Evolutionary conservation across 2,113 vertebrate species (phyloP).

Genomic region (Psittacara wagleri): DNA sequence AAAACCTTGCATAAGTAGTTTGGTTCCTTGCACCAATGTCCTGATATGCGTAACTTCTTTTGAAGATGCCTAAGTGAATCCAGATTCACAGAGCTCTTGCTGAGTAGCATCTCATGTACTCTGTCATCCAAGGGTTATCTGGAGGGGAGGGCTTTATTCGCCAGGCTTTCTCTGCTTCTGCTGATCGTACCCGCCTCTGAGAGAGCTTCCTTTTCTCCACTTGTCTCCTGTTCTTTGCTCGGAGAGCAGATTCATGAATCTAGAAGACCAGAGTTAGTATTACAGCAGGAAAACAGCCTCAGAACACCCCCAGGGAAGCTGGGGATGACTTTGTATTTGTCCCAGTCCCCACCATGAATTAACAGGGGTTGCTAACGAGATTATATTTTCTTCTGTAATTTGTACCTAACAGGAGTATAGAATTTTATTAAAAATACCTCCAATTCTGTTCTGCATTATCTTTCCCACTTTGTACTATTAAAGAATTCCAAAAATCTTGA

Average conservation of each 20-base stretch:
- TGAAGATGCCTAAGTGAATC: background rate
- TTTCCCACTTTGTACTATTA: background rate
- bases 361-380: background rate
- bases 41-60: constrained; percentile 5
- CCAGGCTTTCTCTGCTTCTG: constrained; percentile 70
- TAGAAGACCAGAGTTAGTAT: constrained; percentile 51
- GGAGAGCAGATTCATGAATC: constrained; percentile 91
- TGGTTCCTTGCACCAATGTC: constrained; percentile 58
- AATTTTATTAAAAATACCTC: background rate
- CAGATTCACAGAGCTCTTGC: constrained; percentile 78
- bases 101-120: constrained; percentile 96
- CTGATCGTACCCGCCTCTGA: constrained; percentile 80
- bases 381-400: background rate
- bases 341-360: background rate
- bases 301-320: background rate
- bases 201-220: constrained; percentile 83
- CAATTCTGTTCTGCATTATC: background rate
- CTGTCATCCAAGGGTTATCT: constrained; percentile 92
- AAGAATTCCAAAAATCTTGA: background rate
- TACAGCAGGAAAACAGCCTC: background rate
- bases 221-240: constrained; percentile 89
- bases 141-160: constrained; percentile 67
- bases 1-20: constrained; percentile 58
- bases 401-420: background rate
- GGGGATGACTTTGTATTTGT: background rate